A percentile compares a stretch with the other conserved stretches of the same genome.
Conservation (phyloP, 2,113 vertebrate genomes). For the Heterocephalus glaber region DNA sequence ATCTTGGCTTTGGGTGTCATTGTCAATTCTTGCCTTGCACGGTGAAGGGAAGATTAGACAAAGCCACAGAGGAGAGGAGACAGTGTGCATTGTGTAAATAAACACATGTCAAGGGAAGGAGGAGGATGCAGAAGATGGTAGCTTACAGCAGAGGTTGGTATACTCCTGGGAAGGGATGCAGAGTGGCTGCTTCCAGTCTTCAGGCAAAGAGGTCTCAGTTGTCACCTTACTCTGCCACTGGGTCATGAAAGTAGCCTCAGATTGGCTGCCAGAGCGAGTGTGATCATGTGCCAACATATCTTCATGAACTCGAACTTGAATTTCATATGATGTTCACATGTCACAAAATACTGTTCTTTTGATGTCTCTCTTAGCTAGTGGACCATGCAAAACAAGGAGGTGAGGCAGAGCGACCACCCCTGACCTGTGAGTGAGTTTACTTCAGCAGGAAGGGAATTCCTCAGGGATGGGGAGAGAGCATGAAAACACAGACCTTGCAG, state of each 20-base stretch:
- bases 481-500: accelerated
- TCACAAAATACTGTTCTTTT: not conserved
- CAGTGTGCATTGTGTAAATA: accelerated
- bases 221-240: not conserved
- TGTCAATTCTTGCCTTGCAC: accelerated
- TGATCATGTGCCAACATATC: not conserved
- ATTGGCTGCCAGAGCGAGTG: accelerated
- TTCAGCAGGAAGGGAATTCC: not conserved
- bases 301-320: not conserved
- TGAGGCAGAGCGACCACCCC: accelerated
- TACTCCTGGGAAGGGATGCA: not conserved
- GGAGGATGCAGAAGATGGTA: not conserved
- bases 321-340: not conserved
- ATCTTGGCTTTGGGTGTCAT: not conserved
- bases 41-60: not conserved
- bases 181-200: not conserved
- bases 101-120: not conserved
- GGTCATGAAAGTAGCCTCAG: not conserved
- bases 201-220: not conserved
- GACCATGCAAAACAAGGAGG: not conserved
- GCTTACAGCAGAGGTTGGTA: not conserved
- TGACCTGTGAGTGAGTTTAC: not conserved
- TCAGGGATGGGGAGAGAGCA: accelerated
- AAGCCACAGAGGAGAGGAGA: not conserved
- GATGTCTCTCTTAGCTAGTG: not conserved